Base-by-base conservation (phyloP, 2,888 invertebrate genomes). In the Cheilosia pagana region DNA sequence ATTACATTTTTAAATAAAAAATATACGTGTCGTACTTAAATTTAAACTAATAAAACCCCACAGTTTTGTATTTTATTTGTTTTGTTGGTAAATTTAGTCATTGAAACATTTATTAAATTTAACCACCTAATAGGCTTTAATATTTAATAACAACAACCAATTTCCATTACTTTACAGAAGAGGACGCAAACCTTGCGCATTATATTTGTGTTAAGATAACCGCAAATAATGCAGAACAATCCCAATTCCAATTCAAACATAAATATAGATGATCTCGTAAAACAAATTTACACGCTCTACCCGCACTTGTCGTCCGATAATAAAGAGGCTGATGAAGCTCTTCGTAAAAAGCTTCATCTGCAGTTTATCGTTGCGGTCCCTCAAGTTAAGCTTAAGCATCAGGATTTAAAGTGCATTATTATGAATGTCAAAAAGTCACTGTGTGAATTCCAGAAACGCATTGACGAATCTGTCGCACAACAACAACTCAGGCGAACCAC, bases 391-490 rank as follows among this genome's bases (percentile, higher is more conserved):
- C 74, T 83, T 55, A 52, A 78, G 19, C 68, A 65, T 1, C 39
- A 74, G 16, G 74, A 83, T 23, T 41, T 83, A 19, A 75, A 74
- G 19, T 65, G 55, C 53, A 70, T 83, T 10, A 78, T 83, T 35
- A 41, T 65, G 48, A 83, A 79, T n/a, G 78, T 74, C 1, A 78
- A 83, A 14, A 78, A 70, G 28, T 75, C 83, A 0, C 45, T 83
- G 19, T 59, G 68, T 4, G 83, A 83, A n/a, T 70, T 78, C 12
- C 78, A 79, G 28, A 70, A 45, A 23, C 63, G 72, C 2, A 83
- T 83, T 25, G 83, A 83, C 31, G 83, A 83, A 7, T 74, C 83
- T 7, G 70, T 83, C 1, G 68, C 68, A 14, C 74, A 83, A 19
- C 83, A 83, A 28, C 74, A 83, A 41, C 21, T 79, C 3, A 35